phyloP scores from a whole-genome alignment of 2,797 vertebrate genomes.

The Vespertilio murinus region DNA sequence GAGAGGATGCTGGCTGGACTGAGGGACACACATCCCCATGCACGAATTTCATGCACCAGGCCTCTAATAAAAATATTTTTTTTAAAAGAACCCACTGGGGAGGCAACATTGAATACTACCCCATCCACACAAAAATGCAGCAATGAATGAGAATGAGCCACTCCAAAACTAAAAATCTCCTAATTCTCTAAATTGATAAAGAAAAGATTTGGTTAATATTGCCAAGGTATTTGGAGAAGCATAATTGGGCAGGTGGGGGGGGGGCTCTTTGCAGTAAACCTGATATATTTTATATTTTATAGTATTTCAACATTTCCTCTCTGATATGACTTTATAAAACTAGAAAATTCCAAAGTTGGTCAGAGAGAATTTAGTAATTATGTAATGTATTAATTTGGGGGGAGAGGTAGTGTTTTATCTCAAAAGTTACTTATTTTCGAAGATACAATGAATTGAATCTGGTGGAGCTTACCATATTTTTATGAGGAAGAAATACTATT shows the following conservation, averaged over 20 bases:
- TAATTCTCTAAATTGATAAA: neutral
- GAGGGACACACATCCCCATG: no score
- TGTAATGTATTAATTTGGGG: conserved; percentile 77
- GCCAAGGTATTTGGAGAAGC: neutral
- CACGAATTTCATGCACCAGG: no score
- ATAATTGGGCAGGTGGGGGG: neutral
- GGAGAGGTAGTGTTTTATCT: conserved; percentile 55
- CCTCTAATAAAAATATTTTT: no score
- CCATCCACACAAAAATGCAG: neutral
- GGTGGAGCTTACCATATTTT: conserved; percentile 66
- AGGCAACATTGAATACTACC: neutral
- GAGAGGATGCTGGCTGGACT: no score
- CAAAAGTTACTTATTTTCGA: conserved; percentile 53
- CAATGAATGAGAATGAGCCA: neutral
- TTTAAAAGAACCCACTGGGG: neutral
- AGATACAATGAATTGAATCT: conserved; percentile 56
- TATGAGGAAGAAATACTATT: conserved; percentile 66
- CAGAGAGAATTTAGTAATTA: conserved; percentile 75
- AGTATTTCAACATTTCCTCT: conserved; percentile 71
- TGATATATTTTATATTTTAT: conserved; percentile 49
- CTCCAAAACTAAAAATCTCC: neutral
- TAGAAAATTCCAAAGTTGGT: conserved; percentile 69
- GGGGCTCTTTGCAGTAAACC: conserved; percentile 18
- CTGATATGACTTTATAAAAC: conserved; percentile 77
- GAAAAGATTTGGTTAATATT: neutral